phyloP scores from a whole-genome alignment of 2,888 invertebrate genomes.

The Andrena chrysosceles region DNA sequence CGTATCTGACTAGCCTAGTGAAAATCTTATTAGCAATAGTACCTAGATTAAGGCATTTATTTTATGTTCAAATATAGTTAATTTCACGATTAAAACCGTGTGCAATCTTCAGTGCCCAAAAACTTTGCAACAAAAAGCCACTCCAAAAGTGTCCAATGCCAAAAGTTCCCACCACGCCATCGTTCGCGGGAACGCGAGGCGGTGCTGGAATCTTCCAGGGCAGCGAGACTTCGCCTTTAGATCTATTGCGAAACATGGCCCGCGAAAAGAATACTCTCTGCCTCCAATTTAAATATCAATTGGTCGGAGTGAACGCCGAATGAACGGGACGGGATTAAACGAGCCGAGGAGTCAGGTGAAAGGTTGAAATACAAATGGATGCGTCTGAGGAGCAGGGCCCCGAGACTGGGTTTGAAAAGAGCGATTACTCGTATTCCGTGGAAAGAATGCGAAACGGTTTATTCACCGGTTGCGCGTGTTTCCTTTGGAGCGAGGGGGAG shows the following conservation, averaged over 20 bases:
- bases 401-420: conserved; percentile 33
- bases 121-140: too few relatives aligned
- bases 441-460: conserved; percentile 56
- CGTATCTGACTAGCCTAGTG: too few relatives aligned
- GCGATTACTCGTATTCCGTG: conserved; percentile 45
- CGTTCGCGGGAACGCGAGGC: too few relatives aligned
- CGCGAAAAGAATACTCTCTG: neutral
- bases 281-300: conserved; percentile 46
- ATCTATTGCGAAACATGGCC: neutral
- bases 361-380: conserved; percentile 55
- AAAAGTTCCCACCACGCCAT: too few relatives aligned
- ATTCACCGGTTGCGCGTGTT: conserved; percentile 47
- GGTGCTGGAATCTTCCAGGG: too few relatives aligned
- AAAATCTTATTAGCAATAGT: too few relatives aligned
- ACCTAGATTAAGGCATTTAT: too few relatives aligned
- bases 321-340: conserved; percentile 48
- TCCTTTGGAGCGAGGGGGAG: conserved; percentile 40
- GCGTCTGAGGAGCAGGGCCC: conserved; percentile 41
- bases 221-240: too few relatives aligned
- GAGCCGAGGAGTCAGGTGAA: conserved; percentile 57
- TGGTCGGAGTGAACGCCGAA: conserved; percentile 16
- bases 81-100: too few relatives aligned
- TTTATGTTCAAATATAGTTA: too few relatives aligned
- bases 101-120: too few relatives aligned
- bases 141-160: too few relatives aligned